Base-by-base conservation (phyloP, 2,113 vertebrate genomes). In the Pelecanoides urinatrix region DNA sequence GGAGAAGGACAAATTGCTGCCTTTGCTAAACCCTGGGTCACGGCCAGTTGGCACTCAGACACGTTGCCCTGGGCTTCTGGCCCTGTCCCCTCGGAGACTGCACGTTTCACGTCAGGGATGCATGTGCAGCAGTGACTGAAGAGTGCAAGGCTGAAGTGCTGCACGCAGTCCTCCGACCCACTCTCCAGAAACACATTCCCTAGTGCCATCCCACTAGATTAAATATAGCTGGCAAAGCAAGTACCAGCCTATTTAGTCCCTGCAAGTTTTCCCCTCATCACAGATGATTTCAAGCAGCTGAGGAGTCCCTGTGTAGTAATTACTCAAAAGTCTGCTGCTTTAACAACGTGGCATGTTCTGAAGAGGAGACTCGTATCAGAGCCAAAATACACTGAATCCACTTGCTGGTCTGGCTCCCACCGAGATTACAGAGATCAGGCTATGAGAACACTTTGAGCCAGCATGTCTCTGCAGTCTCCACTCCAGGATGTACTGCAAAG, bases 341-440 rank as follows among this genome's bases (percentile, higher is more conserved):
- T 86, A 96, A 96, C 94, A 77, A 96, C 94, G 97, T 96, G 97
- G 96, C 93, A 36, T 67, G 89, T 92, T 92, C 96, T 59, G 91
- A 90, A 96, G 95, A 95, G 89, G 94, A 93, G 94, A 88, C 92
- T 94, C 29, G 0, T 87, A 75, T 53, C 72, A 10, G 82, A 97
- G 97, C 97, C 98, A 97, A 97, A 94, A 80, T 88, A 96, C 0
- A 94, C 96, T 53, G 93, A 96, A 96, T 97, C 40, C 96, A 96
- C 96, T 97, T 90, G 97, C 93, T 97, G 95, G 89, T 94, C 96
- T 95, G 96, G 97, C 96, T 97, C 97, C 93, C 95, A 91, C 86
- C 40, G 91, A 97, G 97, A 96, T 96, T 97, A 93, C 77, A 89
- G 88, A 96, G 96, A 97, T 96, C 89, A 94, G 96, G 90, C 95